Evolutionary conservation across 2,888 invertebrate genomes (phyloP), one percentile per base, ranked within the genome.

Genomic region (Mallateleia sp.): DNA sequence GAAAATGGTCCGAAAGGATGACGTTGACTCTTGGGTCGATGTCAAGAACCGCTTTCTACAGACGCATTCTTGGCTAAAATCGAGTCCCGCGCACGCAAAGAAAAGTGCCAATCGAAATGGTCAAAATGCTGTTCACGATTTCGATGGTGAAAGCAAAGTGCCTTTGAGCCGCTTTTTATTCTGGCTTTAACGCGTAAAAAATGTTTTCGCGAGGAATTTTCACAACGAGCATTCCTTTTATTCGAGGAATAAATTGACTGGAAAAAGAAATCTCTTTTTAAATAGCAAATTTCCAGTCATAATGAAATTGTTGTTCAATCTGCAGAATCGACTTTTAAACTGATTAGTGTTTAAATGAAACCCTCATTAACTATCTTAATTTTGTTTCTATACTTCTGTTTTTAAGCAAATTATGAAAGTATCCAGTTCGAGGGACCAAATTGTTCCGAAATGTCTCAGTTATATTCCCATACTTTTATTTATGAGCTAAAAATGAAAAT

Each of bases 31-130:
- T 75, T 84, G 78, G 74, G 67, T 64, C 69, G 85, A 66, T 79
- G 82, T 78, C 84, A 84, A 86, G 81, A 89, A 71, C 82, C 84
- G 86, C 89, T 89, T 89, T 89, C 89, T 89, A 88, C 78, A 54
- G 64, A 62, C 78, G 78, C 81, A 86, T 88, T 85, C 86, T 85
- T 85, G 34, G 78, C 64, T 72, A 54, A 85, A 78, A 84, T 77
- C 83, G 69, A 74, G 74, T 84, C 15, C 69, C 47, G 75, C 20
- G 75, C 82, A 77, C 75, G 81, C 62, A 85, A 85, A 78, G 85
- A 78, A 87, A 89, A 75, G 58, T 80, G 62, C 75, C 74, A 69
- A 79, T 84, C 67, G 80, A 60, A 79, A 45, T 82, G 81, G 79
- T 86, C 86, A 81, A 87, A 87, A 85, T 77, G 74, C 62, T 50